A percentile compares a stretch with the other conserved stretches of the same genome.
These are phyloP conservation scores for Lapara coniferarum DNA, from an alignment of 2,888 invertebrate species.

Conservation along the genomic window DNA sequence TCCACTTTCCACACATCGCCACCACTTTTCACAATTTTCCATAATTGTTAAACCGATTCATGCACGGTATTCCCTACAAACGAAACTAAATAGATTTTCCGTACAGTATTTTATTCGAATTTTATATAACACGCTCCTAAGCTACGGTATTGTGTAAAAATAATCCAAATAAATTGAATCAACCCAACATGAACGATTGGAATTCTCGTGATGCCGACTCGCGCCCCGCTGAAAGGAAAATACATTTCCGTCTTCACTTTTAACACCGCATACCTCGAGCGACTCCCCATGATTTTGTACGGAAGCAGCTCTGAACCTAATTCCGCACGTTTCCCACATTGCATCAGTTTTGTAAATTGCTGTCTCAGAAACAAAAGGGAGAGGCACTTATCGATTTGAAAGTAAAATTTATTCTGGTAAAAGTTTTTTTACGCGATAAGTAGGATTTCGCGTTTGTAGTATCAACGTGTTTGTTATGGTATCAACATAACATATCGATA, in stretches of 20 bases:
- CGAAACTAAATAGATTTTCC: background rate
- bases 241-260: constrained; percentile 43
- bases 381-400: too few relatives aligned
- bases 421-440: too few relatives aligned
- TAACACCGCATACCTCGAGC: constrained; percentile 45
- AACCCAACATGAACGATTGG: constrained; percentile 13
- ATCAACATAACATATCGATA: too few relatives aligned
- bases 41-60: too few relatives aligned
- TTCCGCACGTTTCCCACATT: constrained; percentile 13
- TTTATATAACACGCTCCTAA: background rate
- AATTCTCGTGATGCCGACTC: constrained; percentile 18
- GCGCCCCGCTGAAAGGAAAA: constrained; percentile 36
- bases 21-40: too few relatives aligned
- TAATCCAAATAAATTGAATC: constrained; percentile 26
- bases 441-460: too few relatives aligned
- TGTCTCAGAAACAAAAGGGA: background rate
- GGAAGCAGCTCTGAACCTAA: constrained; percentile 39
- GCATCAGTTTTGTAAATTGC: background rate
- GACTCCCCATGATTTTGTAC: constrained; percentile 56
- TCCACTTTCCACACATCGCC: too few relatives aligned
- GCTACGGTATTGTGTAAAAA: constrained; percentile 28
- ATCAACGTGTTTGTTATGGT: too few relatives aligned
- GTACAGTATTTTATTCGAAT: background rate
- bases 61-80: too few relatives aligned
- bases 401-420: too few relatives aligned